phyloP scores from a whole-genome alignment of 2,888 invertebrate species.

The Drosophila flavopinicola region DNA sequence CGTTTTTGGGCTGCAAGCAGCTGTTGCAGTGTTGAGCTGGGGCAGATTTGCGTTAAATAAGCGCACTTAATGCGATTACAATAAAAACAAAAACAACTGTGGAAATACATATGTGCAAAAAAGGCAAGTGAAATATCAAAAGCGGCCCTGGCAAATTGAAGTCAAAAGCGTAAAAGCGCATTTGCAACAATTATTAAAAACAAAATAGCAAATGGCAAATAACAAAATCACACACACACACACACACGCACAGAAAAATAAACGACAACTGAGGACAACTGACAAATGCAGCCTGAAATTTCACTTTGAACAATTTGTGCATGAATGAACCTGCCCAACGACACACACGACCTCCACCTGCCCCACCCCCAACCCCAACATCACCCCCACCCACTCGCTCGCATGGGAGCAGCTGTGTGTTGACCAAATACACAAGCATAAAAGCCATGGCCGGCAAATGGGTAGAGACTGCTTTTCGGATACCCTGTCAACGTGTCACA shows the following conservation, averaged over 20 bases:
- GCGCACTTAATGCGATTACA: slow-evolving; percentile 83
- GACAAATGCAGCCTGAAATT: slow-evolving; percentile 71
- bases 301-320: slow-evolving; percentile 82
- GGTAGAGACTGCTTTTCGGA: slow-evolving; percentile 4
- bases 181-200: slow-evolving; percentile 77
- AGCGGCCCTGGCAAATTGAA: slow-evolving; percentile 65
- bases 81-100: slow-evolving; percentile 44
- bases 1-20: slow-evolving; percentile 68
- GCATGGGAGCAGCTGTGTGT: slow-evolving; percentile 38
- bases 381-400: background rate
- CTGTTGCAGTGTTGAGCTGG: slow-evolving; percentile 40
- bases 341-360: slow-evolving; percentile 12
- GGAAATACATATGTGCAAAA: slow-evolving; percentile 25
- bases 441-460: slow-evolving; percentile 32
- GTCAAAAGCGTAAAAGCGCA: slow-evolving; percentile 83
- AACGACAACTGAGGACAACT: slow-evolving; percentile 53
- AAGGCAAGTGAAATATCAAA: slow-evolving; percentile 77
- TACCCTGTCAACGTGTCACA: background rate
- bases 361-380: too few species aligned
- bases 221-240: slow-evolving; percentile 1
- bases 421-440: slow-evolving; percentile 39
- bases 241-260: background rate
- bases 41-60: slow-evolving; percentile 82
- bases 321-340: slow-evolving; percentile 71
- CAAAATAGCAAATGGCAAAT: slow-evolving; percentile 51